Evolutionary conservation across 2,113 vertebrate species (phyloP).

Genomic region (Notiomystis cincta): DNA sequence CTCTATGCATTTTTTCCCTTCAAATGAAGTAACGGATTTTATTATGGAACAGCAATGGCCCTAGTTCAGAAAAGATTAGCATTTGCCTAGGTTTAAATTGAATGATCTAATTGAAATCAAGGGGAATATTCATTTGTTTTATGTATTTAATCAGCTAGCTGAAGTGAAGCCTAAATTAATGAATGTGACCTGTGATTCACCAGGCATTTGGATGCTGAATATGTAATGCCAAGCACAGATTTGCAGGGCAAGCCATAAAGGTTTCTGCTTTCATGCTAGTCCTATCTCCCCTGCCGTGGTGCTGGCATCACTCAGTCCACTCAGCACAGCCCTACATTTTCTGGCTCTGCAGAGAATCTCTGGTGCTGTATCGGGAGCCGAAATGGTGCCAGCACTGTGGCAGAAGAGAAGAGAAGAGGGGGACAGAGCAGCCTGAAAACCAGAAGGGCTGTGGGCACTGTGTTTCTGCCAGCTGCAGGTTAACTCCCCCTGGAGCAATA

Average conservation of each 20-base stretch:
- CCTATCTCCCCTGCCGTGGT: not conserved
- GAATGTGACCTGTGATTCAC: constrained; percentile 35
- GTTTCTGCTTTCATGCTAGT: not conserved
- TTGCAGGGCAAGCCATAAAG: not conserved
- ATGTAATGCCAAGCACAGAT: not conserved
- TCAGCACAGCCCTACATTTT: not conserved
- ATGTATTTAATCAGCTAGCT: constrained; percentile 48
- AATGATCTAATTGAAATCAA: constrained; percentile 48
- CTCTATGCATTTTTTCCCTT: not conserved
- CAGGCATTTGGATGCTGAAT: not conserved
- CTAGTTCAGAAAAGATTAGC: not conserved
- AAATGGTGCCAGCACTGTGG: not conserved
- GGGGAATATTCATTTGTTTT: constrained; percentile 42
- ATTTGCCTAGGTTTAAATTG: constrained; percentile 30
- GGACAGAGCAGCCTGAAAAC: not conserved
- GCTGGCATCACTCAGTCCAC: not conserved
- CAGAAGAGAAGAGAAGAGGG: not conserved
- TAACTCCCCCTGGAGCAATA: not conserved
- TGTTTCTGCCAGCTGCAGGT: not conserved
- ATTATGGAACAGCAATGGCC: not conserved
- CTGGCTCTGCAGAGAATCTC: not conserved
- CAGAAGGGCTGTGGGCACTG: not conserved
- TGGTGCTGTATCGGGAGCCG: not conserved
- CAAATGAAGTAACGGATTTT: not conserved
- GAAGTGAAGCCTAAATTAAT: constrained; percentile 47